Conservation (phyloP, 1,140 invertebrate genomes). For the Neelides sp. region DNA sequence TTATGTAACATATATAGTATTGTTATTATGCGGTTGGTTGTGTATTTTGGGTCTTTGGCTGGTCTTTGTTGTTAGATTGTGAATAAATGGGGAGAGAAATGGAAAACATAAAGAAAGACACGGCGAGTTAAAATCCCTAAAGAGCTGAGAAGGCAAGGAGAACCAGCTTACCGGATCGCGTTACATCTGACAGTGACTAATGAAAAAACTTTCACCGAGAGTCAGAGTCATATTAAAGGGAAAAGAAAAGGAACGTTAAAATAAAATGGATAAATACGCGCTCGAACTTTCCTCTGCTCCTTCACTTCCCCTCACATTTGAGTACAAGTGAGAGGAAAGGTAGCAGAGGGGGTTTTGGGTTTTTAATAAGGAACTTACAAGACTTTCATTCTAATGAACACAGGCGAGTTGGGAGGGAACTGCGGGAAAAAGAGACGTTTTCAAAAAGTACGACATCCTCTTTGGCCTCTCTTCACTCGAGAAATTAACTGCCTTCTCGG, state of each 20-base stretch:
- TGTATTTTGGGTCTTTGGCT: too few species aligned
- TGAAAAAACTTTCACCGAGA: slow-evolving; percentile 17
- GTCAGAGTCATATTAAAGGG: slow-evolving; percentile 23
- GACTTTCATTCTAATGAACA: too few species aligned
- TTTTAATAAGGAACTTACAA: too few species aligned
- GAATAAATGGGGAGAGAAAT: slow-evolving; percentile 9
- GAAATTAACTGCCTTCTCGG: slow-evolving; percentile 44
- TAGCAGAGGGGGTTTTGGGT: too few species aligned
- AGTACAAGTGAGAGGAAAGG: not conserved
- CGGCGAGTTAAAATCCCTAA: slow-evolving; percentile 2
- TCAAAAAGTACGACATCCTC: slow-evolving; percentile 41
- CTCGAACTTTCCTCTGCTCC: too few species aligned
- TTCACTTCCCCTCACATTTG: not conserved
- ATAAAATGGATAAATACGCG: too few species aligned
- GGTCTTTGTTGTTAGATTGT: too few species aligned
- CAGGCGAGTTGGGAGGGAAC: slow-evolving; percentile 13
- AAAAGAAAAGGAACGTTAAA: slow-evolving; percentile 14
- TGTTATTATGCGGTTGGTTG: too few species aligned
- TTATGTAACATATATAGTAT: too few species aligned
- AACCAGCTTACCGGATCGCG: too few species aligned
- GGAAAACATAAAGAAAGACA: slow-evolving; percentile 7
- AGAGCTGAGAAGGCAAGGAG: too few species aligned
- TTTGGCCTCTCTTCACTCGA: slow-evolving; percentile 43
- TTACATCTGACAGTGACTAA: slow-evolving; percentile 12
- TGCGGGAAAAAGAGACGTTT: slow-evolving; percentile 29